Conservation (phyloP, 2,113 vertebrate genomes). For the Zootoca vivipara region DNA sequence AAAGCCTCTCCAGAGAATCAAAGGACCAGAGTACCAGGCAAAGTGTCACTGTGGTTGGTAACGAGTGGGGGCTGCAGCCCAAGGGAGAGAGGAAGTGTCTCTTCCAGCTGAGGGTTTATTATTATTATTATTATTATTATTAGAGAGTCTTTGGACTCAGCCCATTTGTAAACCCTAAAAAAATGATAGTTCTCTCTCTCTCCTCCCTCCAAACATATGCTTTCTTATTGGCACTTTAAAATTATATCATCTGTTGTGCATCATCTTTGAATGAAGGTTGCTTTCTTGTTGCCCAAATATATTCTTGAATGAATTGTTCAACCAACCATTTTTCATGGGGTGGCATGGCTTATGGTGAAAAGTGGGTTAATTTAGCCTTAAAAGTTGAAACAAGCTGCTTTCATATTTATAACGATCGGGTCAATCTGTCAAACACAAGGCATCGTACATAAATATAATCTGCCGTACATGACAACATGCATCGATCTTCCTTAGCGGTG, state of each 20-base stretch:
- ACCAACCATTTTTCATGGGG: slow-evolving; percentile 7
- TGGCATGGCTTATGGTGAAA: not conserved
- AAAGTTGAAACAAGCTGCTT: slow-evolving; percentile 21
- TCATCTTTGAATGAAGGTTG: slow-evolving; percentile 22
- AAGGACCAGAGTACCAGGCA: not conserved
- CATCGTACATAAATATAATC: not conserved
- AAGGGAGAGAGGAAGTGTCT: not conserved
- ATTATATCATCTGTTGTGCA: not conserved
- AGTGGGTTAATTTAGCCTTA: slow-evolving; percentile 44
- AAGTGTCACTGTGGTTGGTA: not conserved
- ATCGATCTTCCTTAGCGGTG: not conserved
- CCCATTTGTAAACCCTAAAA: not conserved
- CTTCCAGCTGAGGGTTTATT: not conserved
- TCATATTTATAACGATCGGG: not conserved
- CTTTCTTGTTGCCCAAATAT: slow-evolving; percentile 29
- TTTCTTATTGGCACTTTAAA: not conserved
- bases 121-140: not conserved
- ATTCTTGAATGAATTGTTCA: slow-evolving; percentile 46
- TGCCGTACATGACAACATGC: not conserved
- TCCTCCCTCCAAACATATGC: not conserved
- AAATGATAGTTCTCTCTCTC: not conserved
- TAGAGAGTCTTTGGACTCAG: not conserved
- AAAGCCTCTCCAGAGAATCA: not conserved
- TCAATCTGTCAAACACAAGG: not conserved
- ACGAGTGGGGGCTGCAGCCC: not conserved